Base-by-base conservation (phyloP, 1,140 invertebrate genomes). In the Drosophila takahashii region DNA sequence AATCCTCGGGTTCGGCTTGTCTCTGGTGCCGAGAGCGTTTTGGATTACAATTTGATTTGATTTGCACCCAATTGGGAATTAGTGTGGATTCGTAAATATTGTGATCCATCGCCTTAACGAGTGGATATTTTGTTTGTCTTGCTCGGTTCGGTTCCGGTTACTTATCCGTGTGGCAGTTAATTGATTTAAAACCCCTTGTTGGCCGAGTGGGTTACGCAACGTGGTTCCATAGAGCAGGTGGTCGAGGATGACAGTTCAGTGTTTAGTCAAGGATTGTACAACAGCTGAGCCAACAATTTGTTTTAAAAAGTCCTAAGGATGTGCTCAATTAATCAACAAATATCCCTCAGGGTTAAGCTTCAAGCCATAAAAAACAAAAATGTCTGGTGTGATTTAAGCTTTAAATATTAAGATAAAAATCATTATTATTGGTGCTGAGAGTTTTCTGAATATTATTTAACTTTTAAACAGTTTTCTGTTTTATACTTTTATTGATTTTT, bases 11-110 rank as follows among this genome's bases (percentile, higher is more conserved):
- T n/a, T 51, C 13, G 45, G 47, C 48, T 44, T 65, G 58, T 67
- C 59, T 48, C 2, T 48, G 34, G 59, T n/a, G 67, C 79, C 80
- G 51, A 71, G 76, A 89, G 73, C 84, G 84, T 90, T 89, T 89
- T 89, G 84, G 84, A 89, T 89, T 89, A 89, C 84, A 89, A 89
- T 90, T 89, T 89, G 69, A 89, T 89, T 87, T 89, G 79, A 89
- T 89, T 89, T 89, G 77, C 77, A 66, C 72, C 79, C 84, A 89
- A 90, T 90, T 89, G 84, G 84, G 84, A 89, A 89, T 89, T 89
- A 89, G 64, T 77, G 79, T 62, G 72, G 85, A 79, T 75, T 84
- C 66, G 84, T 84, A 89, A 89, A 89, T 89, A 89, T 89, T 89
- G 74, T 89, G 84, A 89, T 89, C 75, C 75, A 26, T 59, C 51